Base-by-base conservation (phyloP, 2,113 vertebrate species). In the Odontesthes bonariensis region DNA sequence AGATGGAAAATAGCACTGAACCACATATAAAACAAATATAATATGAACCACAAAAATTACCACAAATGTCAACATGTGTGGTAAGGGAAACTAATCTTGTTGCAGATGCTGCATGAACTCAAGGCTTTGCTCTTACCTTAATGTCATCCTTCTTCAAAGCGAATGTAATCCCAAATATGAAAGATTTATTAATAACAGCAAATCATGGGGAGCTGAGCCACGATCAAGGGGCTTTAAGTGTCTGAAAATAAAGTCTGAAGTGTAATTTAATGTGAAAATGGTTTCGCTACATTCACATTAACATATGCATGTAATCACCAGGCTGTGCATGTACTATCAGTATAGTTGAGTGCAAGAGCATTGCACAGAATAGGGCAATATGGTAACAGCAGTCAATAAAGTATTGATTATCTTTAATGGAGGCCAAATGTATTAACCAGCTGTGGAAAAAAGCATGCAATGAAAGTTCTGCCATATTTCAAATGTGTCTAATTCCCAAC, bases 351-450 rank as follows among this genome's bases (percentile, higher is more conserved):
- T 63, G 60, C 46, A n/a, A 51, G 27, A 51, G 16, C 46, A 49
- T 47, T 35, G 56, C 66, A 51, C 17, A 17, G 57, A 77, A 77
- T 57, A 57, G 70, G 22, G 33, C 40, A 55, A 68, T 82, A 77
- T 77, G 75, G 27, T 52, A 62, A 59, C 17, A 19, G 54, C 27
- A 6, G 75, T 89, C 85, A 77, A 79, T 87, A 51, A 32, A 55
- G 11, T 60, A 90, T 90, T 67, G 85, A 91, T 88, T 71, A 73
- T 65, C 80, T 84, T 57, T 82, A 78, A 90, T 77, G 68, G 62
- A 71, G 16, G 55, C n/a, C n/a, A 78, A 73, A 53, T 52, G 67
- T 83, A 73, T 80, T 19, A 75, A 84, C 63, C 4, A 17, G 57
- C 38, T 9, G 3, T 2, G 22, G 38, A 67, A 49, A 61, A 78